Evolutionary conservation across 2,888 invertebrate species (phyloP).

Genomic region (Alviniconcha strummeri): DNA sequence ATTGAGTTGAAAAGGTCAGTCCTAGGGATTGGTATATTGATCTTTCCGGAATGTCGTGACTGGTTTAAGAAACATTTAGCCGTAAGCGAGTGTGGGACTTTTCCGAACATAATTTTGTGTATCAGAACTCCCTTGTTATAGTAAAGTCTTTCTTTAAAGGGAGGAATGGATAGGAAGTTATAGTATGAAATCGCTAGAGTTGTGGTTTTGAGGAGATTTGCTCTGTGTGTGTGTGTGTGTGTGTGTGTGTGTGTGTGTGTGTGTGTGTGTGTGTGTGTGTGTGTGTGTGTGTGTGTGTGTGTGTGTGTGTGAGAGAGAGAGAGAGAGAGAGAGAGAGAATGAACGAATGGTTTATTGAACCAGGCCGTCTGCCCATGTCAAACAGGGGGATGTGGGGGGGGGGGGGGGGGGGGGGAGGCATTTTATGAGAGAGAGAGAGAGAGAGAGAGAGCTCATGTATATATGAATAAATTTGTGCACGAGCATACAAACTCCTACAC

Average conservation of each 20-base stretch:
- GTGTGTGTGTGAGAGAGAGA: neutral
- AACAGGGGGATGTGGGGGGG: too few relatives aligned
- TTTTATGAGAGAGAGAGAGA: neutral
- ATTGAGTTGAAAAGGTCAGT: too few relatives aligned
- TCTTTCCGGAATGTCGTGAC: neutral
- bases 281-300: slow-evolving; percentile 13
- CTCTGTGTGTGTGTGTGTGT: neutral
- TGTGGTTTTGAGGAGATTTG: neutral
- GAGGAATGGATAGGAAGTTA: too few relatives aligned
- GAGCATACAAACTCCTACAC: neutral
- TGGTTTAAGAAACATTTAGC: neutral
- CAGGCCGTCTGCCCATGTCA: neutral
- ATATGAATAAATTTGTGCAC: neutral
- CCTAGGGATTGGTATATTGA: too few relatives aligned
- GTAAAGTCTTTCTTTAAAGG: neutral
- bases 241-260: slow-evolving; percentile 17
- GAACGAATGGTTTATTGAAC: neutral
- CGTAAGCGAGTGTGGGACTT: neutral
- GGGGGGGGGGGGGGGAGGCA: too few relatives aligned
- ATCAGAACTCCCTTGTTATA: neutral
- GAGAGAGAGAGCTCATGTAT: neutral
- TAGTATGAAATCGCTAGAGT: too few relatives aligned
- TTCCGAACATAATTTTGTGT: neutral
- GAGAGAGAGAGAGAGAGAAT: neutral
- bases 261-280: slow-evolving; percentile 15